Evolutionary conservation across 2,888 invertebrate species (phyloP).

Genomic region (Ophonus ardosiacus): DNA sequence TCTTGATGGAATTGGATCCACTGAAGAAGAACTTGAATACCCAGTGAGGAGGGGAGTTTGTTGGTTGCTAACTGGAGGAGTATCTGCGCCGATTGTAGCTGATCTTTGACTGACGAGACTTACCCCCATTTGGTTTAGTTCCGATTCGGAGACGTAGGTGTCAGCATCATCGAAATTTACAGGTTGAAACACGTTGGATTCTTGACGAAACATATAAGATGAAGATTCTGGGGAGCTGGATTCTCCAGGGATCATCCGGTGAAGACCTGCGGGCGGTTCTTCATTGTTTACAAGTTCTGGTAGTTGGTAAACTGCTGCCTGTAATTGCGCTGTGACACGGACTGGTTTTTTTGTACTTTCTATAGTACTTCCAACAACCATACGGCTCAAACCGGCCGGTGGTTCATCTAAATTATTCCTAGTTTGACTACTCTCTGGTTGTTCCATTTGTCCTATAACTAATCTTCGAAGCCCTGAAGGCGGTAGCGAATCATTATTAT

Average conservation of each 20-base stretch:
- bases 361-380: constrained; percentile 82
- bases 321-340: no score
- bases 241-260: constrained; percentile 82
- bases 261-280: constrained; percentile 78
- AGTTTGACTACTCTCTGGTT: constrained; percentile 67
- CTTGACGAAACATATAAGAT: constrained; percentile 53
- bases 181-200: constrained; percentile 51
- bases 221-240: constrained; percentile 76
- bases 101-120: constrained; percentile 71
- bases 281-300: constrained; percentile 73
- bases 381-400: constrained; percentile 81
- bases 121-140: constrained; percentile 67
- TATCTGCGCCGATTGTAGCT: constrained; percentile 75
- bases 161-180: constrained; percentile 65
- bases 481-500: constrained; percentile 76
- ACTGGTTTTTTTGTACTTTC: constrained; percentile 74
- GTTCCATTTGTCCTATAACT: constrained; percentile 83
- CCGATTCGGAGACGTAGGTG: constrained; percentile 68
- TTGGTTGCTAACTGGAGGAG: constrained; percentile 70
- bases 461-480: constrained; percentile 82
- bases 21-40: constrained; percentile 59
- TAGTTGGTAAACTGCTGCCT: constrained; percentile 66
- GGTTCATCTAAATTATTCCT: constrained; percentile 77
- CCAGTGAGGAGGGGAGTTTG: constrained; percentile 48
- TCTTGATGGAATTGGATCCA: constrained; percentile 51